Conservation (phyloP, 2,113 vertebrate genomes). For the Mesocricetus auratus region DNA sequence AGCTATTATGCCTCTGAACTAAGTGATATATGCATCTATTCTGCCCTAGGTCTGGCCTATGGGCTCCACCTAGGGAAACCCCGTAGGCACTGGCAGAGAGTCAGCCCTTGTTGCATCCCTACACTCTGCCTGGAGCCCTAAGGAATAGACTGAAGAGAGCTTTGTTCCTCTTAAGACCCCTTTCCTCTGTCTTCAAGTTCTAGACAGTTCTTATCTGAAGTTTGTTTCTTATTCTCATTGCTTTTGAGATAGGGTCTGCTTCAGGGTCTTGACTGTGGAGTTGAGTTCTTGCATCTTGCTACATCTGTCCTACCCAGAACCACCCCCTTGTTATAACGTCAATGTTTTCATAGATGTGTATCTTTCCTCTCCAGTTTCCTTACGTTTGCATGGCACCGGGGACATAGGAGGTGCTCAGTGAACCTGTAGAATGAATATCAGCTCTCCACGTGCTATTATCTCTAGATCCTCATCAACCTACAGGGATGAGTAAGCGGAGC, state of each 20-base stretch:
- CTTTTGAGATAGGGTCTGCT: neutral
- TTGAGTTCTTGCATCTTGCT: neutral
- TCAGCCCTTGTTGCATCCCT: neutral
- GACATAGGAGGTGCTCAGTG: neutral
- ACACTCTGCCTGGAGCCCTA: neutral
- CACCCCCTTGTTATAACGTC: neutral
- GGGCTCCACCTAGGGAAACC: neutral
- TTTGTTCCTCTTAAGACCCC: neutral
- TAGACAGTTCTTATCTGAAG: neutral
- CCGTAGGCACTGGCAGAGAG: neutral
- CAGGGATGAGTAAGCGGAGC: neutral
- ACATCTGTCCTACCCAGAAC: neutral
- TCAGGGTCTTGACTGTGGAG: neutral
- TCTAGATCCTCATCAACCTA: neutral
- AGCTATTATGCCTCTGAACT: neutral
- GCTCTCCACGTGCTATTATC: neutral
- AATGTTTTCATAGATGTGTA: neutral
- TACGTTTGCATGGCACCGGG: neutral
- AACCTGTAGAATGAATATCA: neutral
- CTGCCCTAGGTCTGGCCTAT: neutral
- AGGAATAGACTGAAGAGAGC: neutral
- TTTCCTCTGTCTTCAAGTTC: neutral
- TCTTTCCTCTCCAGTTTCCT: neutral
- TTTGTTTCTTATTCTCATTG: neutral
- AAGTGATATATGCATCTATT: neutral